These are phyloP conservation scores for Cepaea nemoralis DNA, from an alignment of 1,140 invertebrate genomes.

Conservation along the genomic window DNA sequence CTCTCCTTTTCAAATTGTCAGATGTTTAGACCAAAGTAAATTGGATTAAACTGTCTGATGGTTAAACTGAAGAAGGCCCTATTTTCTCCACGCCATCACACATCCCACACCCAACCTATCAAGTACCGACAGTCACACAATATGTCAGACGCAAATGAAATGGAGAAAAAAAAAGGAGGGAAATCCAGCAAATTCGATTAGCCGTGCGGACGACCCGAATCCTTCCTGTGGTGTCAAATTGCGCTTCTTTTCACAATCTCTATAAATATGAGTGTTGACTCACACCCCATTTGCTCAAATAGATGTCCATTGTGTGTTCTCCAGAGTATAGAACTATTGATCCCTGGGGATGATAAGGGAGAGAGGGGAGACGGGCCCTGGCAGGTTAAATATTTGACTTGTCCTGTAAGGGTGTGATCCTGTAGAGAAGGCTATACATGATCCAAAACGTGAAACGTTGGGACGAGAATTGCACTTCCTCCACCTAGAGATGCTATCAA, in stretches of 20 bases:
- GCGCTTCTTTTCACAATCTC: slow-evolving; percentile 20
- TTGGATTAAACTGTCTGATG: too few species aligned
- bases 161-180: not conserved
- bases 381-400: slow-evolving; percentile 32
- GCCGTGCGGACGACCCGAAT: not conserved
- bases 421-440: not conserved
- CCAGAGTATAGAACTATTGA: slow-evolving; percentile 13
- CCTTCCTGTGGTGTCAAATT: not conserved
- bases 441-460: too few species aligned
- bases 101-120: too few species aligned
- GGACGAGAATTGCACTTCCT: too few species aligned
- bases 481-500: too few species aligned
- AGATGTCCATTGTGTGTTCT: slow-evolving; percentile 39
- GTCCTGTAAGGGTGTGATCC: not conserved
- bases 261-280: slow-evolving; percentile 33
- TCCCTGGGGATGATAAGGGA: too few species aligned
- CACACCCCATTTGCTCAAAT: slow-evolving; percentile 36
- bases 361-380: not conserved
- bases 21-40: too few species aligned
- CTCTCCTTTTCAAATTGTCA: too few species aligned
- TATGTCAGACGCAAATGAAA: not conserved
- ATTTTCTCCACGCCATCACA: too few species aligned
- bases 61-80: too few species aligned
- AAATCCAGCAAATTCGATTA: not conserved
- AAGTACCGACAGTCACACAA: too few species aligned